Percentiles rank a stretch among this genome's conserved stretches.
phyloP scores from a whole-genome alignment of 92 coral and sea anemone species.

The Zoanthus sansibaricus region DNA sequence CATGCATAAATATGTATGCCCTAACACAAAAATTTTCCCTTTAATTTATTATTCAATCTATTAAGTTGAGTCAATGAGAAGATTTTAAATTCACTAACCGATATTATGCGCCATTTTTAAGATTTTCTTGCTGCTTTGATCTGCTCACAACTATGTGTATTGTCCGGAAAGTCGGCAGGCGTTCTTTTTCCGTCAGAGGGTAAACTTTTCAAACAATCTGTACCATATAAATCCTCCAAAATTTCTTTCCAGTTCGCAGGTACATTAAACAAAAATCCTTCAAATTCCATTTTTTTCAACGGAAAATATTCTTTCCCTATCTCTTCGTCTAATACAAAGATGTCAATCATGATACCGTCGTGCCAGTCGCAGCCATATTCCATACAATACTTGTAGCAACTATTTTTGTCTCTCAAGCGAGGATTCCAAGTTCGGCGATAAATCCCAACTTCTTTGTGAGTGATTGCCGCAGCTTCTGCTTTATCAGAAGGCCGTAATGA shows the following conservation, averaged over 20 bases:
- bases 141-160: slow-evolving; percentile 70
- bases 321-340: slow-evolving; percentile 52
- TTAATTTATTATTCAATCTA: too few species aligned
- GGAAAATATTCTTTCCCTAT: slow-evolving; percentile 57
- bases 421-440: slow-evolving; percentile 75
- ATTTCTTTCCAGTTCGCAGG: slow-evolving; percentile 68
- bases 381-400: slow-evolving; percentile 78
- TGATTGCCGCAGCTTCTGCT: background rate
- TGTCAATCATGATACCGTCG: slow-evolving; percentile 79
- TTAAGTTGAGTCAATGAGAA: too few species aligned
- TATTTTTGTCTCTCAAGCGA: slow-evolving; percentile 69
- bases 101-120: too few species aligned
- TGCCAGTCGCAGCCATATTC: slow-evolving; percentile 75
- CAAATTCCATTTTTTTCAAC: slow-evolving; percentile 66
- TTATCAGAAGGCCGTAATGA: slow-evolving; percentile 58
- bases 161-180: slow-evolving; percentile 59
- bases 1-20: too few species aligned
- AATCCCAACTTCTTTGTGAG: slow-evolving; percentile 66
- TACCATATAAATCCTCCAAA: slow-evolving; percentile 47
- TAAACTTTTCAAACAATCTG: slow-evolving; percentile 52
- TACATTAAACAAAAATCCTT: slow-evolving; percentile 74
- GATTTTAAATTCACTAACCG: background rate
- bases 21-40: too few species aligned
- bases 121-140: too few species aligned
- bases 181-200: slow-evolving; percentile 51